A percentile compares a stretch with the other conserved stretches of the same genome.
Conservation (phyloP, 2,888 invertebrate genomes). For the Folsomia manolachei region DNA sequence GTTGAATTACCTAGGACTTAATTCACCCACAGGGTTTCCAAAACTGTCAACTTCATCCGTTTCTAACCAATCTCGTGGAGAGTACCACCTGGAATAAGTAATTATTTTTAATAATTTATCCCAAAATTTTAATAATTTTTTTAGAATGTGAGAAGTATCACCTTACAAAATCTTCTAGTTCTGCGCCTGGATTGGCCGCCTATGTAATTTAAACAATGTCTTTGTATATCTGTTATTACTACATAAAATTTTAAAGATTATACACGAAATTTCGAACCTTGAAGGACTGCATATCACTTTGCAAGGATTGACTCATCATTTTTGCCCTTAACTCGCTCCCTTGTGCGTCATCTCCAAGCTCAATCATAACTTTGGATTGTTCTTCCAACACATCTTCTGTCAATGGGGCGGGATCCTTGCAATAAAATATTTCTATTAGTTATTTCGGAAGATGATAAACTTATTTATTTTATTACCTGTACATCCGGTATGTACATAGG, state of each 20-base stretch:
- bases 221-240: not conserved
- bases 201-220: slow-evolving; percentile 52
- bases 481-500: slow-evolving; percentile 77
- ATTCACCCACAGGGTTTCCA: slow-evolving; percentile 60
- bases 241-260: no score
- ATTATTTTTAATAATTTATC: no score
- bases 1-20: no score
- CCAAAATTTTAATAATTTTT: no score
- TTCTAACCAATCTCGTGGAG: slow-evolving; percentile 90
- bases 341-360: slow-evolving; percentile 79
- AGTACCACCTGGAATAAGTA: no score
- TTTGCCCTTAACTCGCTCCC: slow-evolving; percentile 81
- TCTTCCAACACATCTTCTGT: slow-evolving; percentile 95
- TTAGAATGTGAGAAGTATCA: slow-evolving; percentile 99
- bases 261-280: slow-evolving; percentile 69
- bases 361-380: slow-evolving; percentile 84
- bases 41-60: slow-evolving; percentile 59
- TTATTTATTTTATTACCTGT: slow-evolving; percentile 54
- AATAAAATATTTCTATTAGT: not conserved
- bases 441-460: not conserved
- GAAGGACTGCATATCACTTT: slow-evolving; percentile 98
- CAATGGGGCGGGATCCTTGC: slow-evolving; percentile 86
- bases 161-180: slow-evolving; percentile 90
- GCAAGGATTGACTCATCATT: slow-evolving; percentile 90
- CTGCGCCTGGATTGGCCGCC: slow-evolving; percentile 90